These are phyloP conservation scores for Spongia lamella DNA, from an alignment of 37 sponge, comb jelly and placozoan species.

Conservation along the genomic window DNA sequence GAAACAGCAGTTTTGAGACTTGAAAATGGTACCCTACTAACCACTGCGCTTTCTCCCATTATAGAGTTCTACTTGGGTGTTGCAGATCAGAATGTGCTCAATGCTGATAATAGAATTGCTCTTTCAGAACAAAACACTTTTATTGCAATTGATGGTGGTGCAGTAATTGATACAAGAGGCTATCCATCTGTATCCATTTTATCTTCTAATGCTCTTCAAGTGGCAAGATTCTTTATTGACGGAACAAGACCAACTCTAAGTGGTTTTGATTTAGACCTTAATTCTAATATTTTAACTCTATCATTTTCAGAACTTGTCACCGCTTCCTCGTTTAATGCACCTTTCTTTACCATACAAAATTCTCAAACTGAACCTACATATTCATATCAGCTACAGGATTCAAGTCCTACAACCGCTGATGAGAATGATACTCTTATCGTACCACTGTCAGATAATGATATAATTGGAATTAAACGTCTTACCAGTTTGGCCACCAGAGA, in stretches of 20 bases:
- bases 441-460: slow-evolving; percentile 30
- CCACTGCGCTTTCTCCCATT: slow-evolving; percentile 20
- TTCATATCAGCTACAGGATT: slow-evolving; percentile 19
- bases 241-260: slow-evolving; percentile 59
- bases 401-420: slow-evolving; percentile 24
- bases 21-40: slow-evolving; percentile 44
- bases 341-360: slow-evolving; percentile 56
- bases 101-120: slow-evolving; percentile 57
- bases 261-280: slow-evolving; percentile 65
- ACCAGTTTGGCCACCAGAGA: slow-evolving; percentile 42
- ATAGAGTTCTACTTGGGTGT: slow-evolving; percentile 28
- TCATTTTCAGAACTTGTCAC: slow-evolving; percentile 77
- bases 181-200: slow-evolving; percentile 44
- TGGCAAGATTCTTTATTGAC: slow-evolving; percentile 68
- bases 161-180: slow-evolving; percentile 50
- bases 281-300: slow-evolving; percentile 52
- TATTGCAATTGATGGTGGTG: slow-evolving; percentile 48
- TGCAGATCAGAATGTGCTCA: slow-evolving; percentile 40
- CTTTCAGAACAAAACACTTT: slow-evolving; percentile 51
- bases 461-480: slow-evolving; percentile 47
- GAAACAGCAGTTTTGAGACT: slow-evolving; percentile 36
- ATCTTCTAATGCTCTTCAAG: slow-evolving; percentile 59
- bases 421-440: slow-evolving; percentile 46
- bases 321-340: slow-evolving; percentile 57
- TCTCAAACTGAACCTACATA: slow-evolving; percentile 20